Base-by-base conservation (phyloP, 1,140 invertebrate species). In the Drosophila paulistorum region DNA sequence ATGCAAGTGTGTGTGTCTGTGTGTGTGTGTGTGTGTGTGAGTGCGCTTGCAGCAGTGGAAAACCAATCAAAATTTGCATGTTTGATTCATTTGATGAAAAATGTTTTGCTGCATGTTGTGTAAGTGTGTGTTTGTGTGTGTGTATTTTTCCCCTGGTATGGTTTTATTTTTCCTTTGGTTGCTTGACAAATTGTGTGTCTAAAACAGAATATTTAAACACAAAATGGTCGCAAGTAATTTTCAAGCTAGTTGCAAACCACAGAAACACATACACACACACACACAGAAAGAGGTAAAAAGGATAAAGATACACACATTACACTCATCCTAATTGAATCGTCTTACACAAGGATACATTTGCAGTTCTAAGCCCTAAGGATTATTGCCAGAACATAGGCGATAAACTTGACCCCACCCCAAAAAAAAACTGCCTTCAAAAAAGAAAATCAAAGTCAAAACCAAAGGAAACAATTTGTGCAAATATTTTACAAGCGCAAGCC, bases 51-150 rank as follows among this genome's bases (percentile, higher is more conserved):
- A 63, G 55, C 39, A 55, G 65, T 61, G 51, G 59, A 57, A 66
- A 75, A 48, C 77, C 74, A 84, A 84, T 84, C 68, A 65, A 77
- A 51, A 77, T 64, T 45, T 73, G 65, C 57, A 68, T 73, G 51
- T 77, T 60, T 64, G 61, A 67, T 66, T 68, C 58, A 74, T 74
- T 77, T 59, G 42, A 54, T 61, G 59, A 61, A 68, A 68, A 73
- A 59, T 62, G 48, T 39, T 51, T 23, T 51, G 17, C 45, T 65
- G 48, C 59, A 45, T 64, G 23, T 35, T 58, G 11, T 58, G 30
- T 58, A 3, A 37, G 41, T 48, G 13, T 45, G 67, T 61, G 62
- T 62, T 55, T 42, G 17, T 37, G 5, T 37, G n/a, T 37, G 30
- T 37, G 41, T 10, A 3, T 48, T 48, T 48, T 48, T 20, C 0